Conservation (phyloP, 2,113 vertebrate genomes). For the Alaudala cheleensis region DNA sequence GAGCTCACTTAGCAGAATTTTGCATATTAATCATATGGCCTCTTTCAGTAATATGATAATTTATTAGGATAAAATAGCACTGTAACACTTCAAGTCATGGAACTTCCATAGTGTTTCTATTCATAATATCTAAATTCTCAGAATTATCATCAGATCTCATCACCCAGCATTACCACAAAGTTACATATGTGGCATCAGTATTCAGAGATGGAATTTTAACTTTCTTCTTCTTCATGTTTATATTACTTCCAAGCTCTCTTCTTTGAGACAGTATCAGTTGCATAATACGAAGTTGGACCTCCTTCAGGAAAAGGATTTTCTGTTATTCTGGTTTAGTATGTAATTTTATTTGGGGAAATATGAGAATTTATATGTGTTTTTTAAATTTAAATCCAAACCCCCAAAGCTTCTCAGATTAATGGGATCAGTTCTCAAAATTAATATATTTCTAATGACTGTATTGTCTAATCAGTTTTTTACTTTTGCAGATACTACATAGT, state of each 20-base stretch:
- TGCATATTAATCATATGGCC: not conserved
- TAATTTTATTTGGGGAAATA: not conserved
- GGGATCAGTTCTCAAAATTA: not conserved
- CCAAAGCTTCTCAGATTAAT: not conserved
- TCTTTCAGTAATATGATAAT: constrained; percentile 5
- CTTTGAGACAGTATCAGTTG: not conserved
- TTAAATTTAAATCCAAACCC: not conserved
- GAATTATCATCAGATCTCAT: not conserved
- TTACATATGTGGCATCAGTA: not conserved
- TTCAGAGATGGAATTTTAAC: not conserved
- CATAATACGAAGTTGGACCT: not conserved
- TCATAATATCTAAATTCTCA: not conserved
- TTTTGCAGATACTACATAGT: not conserved
- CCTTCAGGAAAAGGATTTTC: not conserved
- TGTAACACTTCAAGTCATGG: not conserved
- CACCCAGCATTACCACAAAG: not conserved
- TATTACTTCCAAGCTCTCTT: not conserved
- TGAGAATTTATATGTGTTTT: not conserved
- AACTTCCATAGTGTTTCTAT: not conserved
- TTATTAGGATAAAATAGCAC: not conserved
- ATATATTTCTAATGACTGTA: not conserved
- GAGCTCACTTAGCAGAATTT: not conserved
- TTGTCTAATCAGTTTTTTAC: not conserved
- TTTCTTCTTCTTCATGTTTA: not conserved
- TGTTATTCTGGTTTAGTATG: not conserved